Base-by-base conservation (phyloP, 30 jellyfish, hydroid and myxozoan species). In the Sanderia malayensis region DNA sequence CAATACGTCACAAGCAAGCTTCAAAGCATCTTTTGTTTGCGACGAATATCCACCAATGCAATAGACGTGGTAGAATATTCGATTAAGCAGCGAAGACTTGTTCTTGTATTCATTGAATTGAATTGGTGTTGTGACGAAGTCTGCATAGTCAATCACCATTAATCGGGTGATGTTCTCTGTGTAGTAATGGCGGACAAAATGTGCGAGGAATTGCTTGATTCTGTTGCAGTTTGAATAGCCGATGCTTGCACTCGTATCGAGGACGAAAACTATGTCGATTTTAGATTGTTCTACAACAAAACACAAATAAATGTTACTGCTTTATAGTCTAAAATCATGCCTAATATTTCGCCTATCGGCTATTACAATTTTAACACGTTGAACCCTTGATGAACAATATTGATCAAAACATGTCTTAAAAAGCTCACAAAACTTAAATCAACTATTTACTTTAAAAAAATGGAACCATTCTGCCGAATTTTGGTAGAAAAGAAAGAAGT, bases 211-310 rank as follows among this genome's bases (percentile, higher is more conserved):
- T 7, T 15, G 66, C 4, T 4, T 65, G 68, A 65, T 34, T 27
- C 25, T 65, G 18, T 65, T 34, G 69, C 77, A 65, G 49, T 65
- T 65, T 19, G 34, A 30, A 22, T 65, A 41, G 32, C 77, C 77
- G 25, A 31, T 65, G 77, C 77, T 65, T 11, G 69, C 28, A 65
- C 58, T 24, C 2, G 77, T 25, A 21, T 65, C 77, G 17, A 65
- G 61, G 30, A 65, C 10, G 77, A 65, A 65, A 6, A 32, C 32
- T 4, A 65, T 34, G 61, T 65, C 77, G 15, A 22, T 24, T 19
- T 33, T 33, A 2, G 45, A 7, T 34, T 18, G 4, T 23, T 33
- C 72, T 60, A 31, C 7, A 30, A 21, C 28, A 34, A 32, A 18
- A 28, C 15, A 61, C 15, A 8, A 41, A 6, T 6, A n/a, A n/a